A percentile compares a stretch with the other conserved stretches of the same genome.
Conservation (phyloP, 2,888 invertebrate genomes). For the Noctua comes region DNA sequence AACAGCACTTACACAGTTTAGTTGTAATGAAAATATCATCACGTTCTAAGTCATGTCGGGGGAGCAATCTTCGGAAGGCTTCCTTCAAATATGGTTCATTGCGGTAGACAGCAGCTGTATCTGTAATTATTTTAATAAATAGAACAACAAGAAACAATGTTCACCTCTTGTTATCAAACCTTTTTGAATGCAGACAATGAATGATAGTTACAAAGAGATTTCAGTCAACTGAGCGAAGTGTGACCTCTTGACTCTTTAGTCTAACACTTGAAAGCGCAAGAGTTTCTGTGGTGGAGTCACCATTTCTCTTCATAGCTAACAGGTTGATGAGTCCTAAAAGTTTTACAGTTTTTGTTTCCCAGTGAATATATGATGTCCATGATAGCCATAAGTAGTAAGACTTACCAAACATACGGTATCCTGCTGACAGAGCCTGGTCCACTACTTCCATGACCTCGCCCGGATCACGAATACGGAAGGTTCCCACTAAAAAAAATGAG, state of each 20-base stretch:
- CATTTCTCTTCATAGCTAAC: background rate
- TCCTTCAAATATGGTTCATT: constrained; percentile 93
- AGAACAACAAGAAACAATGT: background rate
- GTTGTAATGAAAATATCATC: constrained; percentile 95
- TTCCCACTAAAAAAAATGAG: constrained; percentile 89
- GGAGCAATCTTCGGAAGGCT: constrained; percentile 92
- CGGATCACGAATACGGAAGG: constrained; percentile 90
- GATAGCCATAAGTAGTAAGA: constrained; percentile 2
- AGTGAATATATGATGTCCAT: background rate
- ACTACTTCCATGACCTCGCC: constrained; percentile 84
- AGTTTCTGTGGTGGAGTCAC: background rate
- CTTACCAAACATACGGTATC: constrained; percentile 93
- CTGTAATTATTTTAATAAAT: constrained; percentile 79
- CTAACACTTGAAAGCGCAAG: background rate
- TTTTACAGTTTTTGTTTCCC: background rate
- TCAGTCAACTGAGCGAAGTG: background rate
- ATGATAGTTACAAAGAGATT: background rate
- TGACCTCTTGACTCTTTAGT: background rate
- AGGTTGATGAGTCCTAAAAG: background rate
- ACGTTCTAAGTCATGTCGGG: constrained; percentile 92
- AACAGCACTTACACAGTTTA: constrained; percentile 91
- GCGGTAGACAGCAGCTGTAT: constrained; percentile 94
- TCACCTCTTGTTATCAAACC: background rate
- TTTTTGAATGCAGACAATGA: background rate
- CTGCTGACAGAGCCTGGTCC: constrained; percentile 91